Evolutionary conservation across 2,797 vertebrate species (phyloP).

Genomic region (Catamblyrhynchus diadema): DNA sequence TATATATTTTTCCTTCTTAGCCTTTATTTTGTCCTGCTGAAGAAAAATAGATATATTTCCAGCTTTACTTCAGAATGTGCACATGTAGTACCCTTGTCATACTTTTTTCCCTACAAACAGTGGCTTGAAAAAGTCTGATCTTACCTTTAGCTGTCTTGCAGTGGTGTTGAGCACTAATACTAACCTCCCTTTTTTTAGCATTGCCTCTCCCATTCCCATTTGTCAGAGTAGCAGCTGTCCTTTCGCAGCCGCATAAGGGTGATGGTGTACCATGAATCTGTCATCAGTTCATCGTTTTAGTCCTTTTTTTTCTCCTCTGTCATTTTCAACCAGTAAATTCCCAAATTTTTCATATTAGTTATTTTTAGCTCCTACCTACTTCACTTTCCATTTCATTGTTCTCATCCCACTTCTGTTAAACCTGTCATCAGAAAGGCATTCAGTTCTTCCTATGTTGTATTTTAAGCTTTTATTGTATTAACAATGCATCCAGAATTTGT

Average conservation of each 20-base stretch:
- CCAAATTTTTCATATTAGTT: background rate
- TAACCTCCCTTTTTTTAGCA: background rate
- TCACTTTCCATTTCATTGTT: conserved; percentile 37
- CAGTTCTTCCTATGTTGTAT: background rate
- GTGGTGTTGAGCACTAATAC: background rate
- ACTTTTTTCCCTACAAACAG: background rate
- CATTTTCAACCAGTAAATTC: background rate
- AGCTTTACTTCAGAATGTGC: background rate
- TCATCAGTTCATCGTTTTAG: background rate
- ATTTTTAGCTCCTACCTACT: conserved; percentile 44
- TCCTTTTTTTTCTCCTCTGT: background rate
- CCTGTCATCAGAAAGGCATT: background rate
- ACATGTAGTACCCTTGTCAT: background rate
- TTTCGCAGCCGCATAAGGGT: background rate
- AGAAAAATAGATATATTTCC: background rate
- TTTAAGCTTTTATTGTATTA: background rate
- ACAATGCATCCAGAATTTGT: background rate
- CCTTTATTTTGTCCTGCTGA: background rate
- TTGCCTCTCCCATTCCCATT: background rate
- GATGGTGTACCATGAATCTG: background rate
- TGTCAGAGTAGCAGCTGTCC: background rate
- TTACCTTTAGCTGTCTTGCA: background rate
- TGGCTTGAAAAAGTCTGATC: background rate
- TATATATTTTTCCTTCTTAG: background rate
- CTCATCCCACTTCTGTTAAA: conserved; percentile 39